phyloP scores from a whole-genome alignment of 2,113 vertebrate genomes.

The Orycteropus afer region DNA sequence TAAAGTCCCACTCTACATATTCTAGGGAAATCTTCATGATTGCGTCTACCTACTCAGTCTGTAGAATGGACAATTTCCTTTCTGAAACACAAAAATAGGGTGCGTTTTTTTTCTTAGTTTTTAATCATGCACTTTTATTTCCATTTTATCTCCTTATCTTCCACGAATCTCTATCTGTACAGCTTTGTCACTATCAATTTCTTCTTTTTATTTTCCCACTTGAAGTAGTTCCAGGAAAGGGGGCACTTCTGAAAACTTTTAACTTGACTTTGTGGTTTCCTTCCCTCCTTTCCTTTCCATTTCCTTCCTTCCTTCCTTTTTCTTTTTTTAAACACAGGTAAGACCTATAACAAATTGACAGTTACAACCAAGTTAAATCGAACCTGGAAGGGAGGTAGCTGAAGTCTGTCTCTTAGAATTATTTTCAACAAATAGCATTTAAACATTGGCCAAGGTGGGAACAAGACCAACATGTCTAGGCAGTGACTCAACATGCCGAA shows the following conservation, averaged over 20 bases:
- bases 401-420: slow-evolving; percentile 85
- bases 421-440: slow-evolving; percentile 80
- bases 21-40: slow-evolving; percentile 81
- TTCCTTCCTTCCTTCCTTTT: slow-evolving; percentile 25
- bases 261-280: slow-evolving; percentile 21
- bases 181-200: slow-evolving; percentile 36
- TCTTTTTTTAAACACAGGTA: slow-evolving; percentile 87
- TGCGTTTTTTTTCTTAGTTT: slow-evolving; percentile 75
- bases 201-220: slow-evolving; percentile 60
- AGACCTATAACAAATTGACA: slow-evolving; percentile 89
- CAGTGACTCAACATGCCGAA: slow-evolving; percentile 73
- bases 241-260: background rate
- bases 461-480: slow-evolving; percentile 76
- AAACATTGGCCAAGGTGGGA: slow-evolving; percentile 67
- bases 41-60: slow-evolving; percentile 82
- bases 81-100: slow-evolving; percentile 81
- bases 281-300: background rate
- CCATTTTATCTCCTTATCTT: slow-evolving; percentile 43
- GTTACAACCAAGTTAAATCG: slow-evolving; percentile 88
- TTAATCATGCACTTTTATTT: slow-evolving; percentile 77
- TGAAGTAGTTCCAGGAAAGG: slow-evolving; percentile 72
- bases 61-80: slow-evolving; percentile 79
- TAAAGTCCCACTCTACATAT: slow-evolving; percentile 75
- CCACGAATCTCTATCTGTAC: slow-evolving; percentile 65
- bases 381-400: slow-evolving; percentile 89